Evolutionary conservation across 1,140 invertebrate genomes (phyloP), one percentile per base, ranked within the genome.

Genomic region (Drosophila kanapiae): DNA sequence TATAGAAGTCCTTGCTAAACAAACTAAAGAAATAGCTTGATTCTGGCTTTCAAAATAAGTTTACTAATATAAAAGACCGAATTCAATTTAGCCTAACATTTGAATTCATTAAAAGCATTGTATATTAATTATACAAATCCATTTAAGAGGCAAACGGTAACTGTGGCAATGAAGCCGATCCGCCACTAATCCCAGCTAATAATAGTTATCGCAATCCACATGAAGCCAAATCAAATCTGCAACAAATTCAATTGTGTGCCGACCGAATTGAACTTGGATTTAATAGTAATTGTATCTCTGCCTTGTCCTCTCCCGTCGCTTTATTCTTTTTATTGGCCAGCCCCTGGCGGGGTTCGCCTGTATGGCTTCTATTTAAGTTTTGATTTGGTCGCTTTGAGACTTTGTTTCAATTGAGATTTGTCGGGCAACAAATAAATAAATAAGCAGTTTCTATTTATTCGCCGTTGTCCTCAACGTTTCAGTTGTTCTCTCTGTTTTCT

Each of bases 391-490:
- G 80, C 80, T 78, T 82, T 82, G 72, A 68, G 72, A 80, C 80
- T 69, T 67, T 82, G 75, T 77, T 82, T 82, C 80, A 82, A 78
- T 82, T 82, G 83, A 69, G 72, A 69, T 81, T 78, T 79, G 84
- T 83, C 76, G 62, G 62, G 70, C n/a, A 77, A 74, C 76, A 77
- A 80, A 86, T 88, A 86, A 86, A 86, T 88, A 88, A 88, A 87
- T 86, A 88, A 86, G 75, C 75, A 83, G 76, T 76, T 85, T 71
- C 70, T 80, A 83, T 83, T 83, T 80, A 71, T 80, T 67, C 42
- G 47, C 11, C 29, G 61, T 59, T 74, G 38, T 78, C 61, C 47
- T 58, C 10, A 27, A 56, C 53, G 37, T 54, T 38, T 56, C 51
- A 23, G 61, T 59, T 74, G 38, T 78, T 69, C 47, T 58, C 11